phyloP scores from a whole-genome alignment of 2,113 vertebrate genomes.

The Ophthalmolycus amberensis region DNA sequence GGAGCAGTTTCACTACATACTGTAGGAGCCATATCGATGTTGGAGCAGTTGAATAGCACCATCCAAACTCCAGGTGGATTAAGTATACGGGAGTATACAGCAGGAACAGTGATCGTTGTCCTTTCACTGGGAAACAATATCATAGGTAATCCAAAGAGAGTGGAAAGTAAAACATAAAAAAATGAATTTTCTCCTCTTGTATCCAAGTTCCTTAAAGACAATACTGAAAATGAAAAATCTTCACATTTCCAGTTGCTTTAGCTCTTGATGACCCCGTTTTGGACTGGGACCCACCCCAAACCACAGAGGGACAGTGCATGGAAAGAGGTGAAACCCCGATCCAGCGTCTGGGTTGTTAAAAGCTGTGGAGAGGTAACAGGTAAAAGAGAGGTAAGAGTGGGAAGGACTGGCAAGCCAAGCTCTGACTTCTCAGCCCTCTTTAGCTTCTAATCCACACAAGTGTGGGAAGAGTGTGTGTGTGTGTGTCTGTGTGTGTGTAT shows the following conservation, averaged over 20 bases:
- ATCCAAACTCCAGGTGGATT: conserved; percentile 50
- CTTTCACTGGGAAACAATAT: conserved; percentile 38
- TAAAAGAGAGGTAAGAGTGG: conserved; percentile 58
- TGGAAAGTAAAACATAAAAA: conserved; percentile 2
- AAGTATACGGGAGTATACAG: conserved; percentile 26
- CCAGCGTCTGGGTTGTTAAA: conserved; percentile 52
- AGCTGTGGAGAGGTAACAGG: conserved; percentile 48
- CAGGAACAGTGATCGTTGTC: conserved; percentile 19
- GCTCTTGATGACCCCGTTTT: conserved; percentile 48
- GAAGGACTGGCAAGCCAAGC: conserved; percentile 67
- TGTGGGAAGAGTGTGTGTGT: conserved; percentile 50
- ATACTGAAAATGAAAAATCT: conserved; percentile 22
- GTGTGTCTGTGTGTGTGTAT: background rate
- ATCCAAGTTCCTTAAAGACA: conserved; percentile 24
- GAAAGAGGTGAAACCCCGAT: conserved; percentile 38
- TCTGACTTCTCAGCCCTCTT: conserved; percentile 81
- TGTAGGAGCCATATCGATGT: conserved; percentile 45
- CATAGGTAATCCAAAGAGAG: conserved; percentile 58
- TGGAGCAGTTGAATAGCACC: conserved; percentile 39
- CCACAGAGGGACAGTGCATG: conserved; percentile 47
- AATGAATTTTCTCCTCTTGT: conserved; percentile 24
- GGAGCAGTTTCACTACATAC: conserved; percentile 58
- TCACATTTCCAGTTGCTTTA: conserved; percentile 50
- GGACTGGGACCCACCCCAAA: conserved; percentile 75
- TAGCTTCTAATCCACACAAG: conserved; percentile 81